Conservation (phyloP, 2,797 vertebrate genomes). For the Sebastes taczanowskii region DNA sequence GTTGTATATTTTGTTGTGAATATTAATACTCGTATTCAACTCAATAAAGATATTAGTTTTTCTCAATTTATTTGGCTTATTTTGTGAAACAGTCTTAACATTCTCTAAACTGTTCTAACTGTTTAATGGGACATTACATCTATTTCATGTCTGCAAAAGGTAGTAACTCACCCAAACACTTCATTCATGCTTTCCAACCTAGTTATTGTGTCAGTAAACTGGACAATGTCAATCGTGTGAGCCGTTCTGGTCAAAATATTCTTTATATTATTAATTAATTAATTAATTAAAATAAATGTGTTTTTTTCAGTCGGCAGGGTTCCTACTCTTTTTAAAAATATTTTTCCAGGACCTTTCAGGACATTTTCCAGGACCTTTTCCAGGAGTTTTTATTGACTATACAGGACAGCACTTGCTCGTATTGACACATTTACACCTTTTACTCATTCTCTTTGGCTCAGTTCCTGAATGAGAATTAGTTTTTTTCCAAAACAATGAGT, state of each 20-base stretch:
- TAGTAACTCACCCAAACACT: not conserved
- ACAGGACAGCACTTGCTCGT: not conserved
- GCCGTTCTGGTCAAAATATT: no score
- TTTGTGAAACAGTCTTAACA: not conserved
- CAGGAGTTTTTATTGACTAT: not conserved
- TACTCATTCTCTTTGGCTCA: not conserved
- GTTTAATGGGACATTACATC: not conserved
- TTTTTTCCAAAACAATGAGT: not conserved
- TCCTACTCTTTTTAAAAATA: no score
- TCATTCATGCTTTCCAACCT: not conserved
- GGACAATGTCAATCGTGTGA: no score
- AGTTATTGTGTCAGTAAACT: not conserved
- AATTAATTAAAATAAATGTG: no score
- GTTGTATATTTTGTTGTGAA: not conserved
- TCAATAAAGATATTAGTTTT: constrained; percentile 23
- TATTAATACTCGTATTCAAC: not conserved
- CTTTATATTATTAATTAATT: no score
- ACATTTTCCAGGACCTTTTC: no score
- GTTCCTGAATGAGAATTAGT: not conserved
- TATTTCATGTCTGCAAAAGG: not conserved
- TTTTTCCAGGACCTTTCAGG: no score
- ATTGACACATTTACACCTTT: not conserved
- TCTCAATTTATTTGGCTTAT: not conserved
- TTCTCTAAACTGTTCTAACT: not conserved
- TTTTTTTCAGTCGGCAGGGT: no score